Conservation (phyloP, 2,113 vertebrate genomes). For the Hippopotamus amphibius region DNA sequence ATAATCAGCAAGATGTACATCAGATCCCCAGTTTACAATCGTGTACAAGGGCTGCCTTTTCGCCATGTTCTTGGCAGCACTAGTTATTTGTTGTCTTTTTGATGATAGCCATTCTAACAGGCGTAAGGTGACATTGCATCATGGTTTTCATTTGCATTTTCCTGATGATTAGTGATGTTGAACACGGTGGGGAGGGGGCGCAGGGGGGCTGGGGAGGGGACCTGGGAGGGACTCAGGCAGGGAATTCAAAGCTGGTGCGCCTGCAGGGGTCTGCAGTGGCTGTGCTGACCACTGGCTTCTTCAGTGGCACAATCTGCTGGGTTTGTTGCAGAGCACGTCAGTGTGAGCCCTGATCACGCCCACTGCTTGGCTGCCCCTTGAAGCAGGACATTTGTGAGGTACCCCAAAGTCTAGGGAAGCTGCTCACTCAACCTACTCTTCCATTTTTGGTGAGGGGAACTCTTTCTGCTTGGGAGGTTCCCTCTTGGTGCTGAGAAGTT, state of each 20-base stretch:
- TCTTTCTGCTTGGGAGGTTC: not conserved
- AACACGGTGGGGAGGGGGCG: not conserved
- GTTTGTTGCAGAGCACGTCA: not conserved
- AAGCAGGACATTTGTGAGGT: accelerated
- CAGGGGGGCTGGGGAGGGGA: not conserved
- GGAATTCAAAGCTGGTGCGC: not conserved
- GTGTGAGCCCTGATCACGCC: no score
- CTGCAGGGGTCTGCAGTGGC: not conserved
- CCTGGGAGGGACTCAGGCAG: no score
- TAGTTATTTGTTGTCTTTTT: not conserved
- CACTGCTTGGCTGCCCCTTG: not conserved
- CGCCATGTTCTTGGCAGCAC: not conserved
- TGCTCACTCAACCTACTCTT: not conserved
- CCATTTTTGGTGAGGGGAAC: no score
- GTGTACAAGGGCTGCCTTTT: not conserved
- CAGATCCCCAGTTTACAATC: not conserved
- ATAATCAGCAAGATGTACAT: not conserved
- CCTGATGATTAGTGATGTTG: not conserved
- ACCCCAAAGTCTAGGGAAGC: not conserved
- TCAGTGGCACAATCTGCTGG: not conserved
- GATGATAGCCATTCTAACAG: not conserved
- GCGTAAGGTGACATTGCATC: not conserved
- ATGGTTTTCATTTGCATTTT: not conserved
- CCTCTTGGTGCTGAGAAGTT: not conserved
- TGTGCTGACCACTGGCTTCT: not conserved